A percentile compares a stretch with the other conserved stretches of the same genome.
phyloP scores from a whole-genome alignment of 2,888 invertebrate species.

The Drosophila atroscutellata region DNA sequence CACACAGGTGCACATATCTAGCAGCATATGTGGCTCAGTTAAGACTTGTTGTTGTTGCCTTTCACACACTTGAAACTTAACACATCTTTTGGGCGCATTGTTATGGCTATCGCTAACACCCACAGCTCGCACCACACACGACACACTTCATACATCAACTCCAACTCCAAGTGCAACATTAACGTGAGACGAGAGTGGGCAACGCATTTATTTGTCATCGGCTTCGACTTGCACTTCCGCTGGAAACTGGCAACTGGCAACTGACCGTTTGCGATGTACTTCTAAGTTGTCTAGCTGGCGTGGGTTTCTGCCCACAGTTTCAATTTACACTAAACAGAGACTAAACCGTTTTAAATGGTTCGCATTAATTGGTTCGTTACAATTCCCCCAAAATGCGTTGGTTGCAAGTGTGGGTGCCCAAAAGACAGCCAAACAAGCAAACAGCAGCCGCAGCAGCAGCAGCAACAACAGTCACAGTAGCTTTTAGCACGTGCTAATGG shows the following conservation, averaged over 20 bases:
- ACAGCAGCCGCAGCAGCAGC: not conserved
- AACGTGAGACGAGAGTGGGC: slow-evolving; percentile 18
- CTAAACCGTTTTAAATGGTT: slow-evolving; percentile 34
- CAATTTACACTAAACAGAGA: slow-evolving; percentile 4
- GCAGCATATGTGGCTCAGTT: not conserved
- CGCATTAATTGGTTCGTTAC: slow-evolving; percentile 45
- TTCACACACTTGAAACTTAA: not conserved
- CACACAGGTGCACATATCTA: not conserved
- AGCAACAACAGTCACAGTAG: slow-evolving; percentile 1
- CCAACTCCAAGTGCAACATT: not conserved
- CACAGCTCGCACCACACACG: slow-evolving; percentile 4
- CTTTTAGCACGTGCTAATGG: slow-evolving; percentile 51
- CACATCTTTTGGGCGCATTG: not conserved
- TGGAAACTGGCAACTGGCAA: slow-evolving; percentile 8
- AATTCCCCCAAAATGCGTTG: not conserved
- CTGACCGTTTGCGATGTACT: not conserved
- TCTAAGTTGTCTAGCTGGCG: slow-evolving; percentile 7
- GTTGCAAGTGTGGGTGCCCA: slow-evolving; percentile 9
- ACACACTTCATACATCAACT: not conserved
- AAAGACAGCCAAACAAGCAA: not conserved
- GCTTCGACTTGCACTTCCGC: slow-evolving; percentile 48
- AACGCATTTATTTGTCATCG: slow-evolving; percentile 25
- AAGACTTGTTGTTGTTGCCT: not conserved
- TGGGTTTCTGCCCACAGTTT: slow-evolving; percentile 24
- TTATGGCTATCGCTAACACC: slow-evolving; percentile 14